Base-by-base conservation (phyloP, 2,888 invertebrate genomes). In the Blomia tropicalis region DNA sequence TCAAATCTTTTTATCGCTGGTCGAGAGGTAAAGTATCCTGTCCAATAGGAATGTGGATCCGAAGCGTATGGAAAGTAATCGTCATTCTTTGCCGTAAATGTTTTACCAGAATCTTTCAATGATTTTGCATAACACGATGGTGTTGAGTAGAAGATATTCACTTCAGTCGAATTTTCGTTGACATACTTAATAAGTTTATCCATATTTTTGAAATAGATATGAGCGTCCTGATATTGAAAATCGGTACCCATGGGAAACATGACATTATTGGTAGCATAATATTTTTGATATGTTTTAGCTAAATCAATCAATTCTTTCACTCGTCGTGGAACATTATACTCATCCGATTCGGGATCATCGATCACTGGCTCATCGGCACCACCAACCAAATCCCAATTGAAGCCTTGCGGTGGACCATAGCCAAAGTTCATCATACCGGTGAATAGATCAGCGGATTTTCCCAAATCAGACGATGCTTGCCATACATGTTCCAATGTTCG, bases 11-110 rank as follows among this genome's bases (percentile, higher is more conserved):
- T 77, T 11, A 75, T 67, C 1, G 73, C 71, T 4, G 74, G 67
- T 30, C 87, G 77, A 0, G 88, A 88, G 0, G 85, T 83, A 70
- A 82, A 90, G 70, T 86, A 90, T 0, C 68, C 96, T 0, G 92
- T 90, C 96, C 95, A 96, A 71, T 82, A 95, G 0, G 87, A 79
- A 69, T 89, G 83, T 0, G 82, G 79, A 71, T 85, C 85, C 59
- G 84, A 84, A 1, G 90, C 86, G 74, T 88, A 91, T 0, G 92
- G 92, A 73, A 92, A 89, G 77, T 90, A 91, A 71, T 92, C 92
- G 69, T 90, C 88, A 0, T 76, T 76, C 65, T 76, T 72, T 23
- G 72, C 67, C n/a, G 72, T 58, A 69, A 68, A 70, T 4, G 63
- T 65, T 7, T 56, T 36, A 23, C 64, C 66, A 71, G 66, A 64